Percentiles rank a stretch among this genome's conserved stretches.
These are phyloP conservation scores for Ginglymostoma cirratum DNA, from an alignment of 2,113 vertebrate species.

Conservation along the genomic window DNA sequence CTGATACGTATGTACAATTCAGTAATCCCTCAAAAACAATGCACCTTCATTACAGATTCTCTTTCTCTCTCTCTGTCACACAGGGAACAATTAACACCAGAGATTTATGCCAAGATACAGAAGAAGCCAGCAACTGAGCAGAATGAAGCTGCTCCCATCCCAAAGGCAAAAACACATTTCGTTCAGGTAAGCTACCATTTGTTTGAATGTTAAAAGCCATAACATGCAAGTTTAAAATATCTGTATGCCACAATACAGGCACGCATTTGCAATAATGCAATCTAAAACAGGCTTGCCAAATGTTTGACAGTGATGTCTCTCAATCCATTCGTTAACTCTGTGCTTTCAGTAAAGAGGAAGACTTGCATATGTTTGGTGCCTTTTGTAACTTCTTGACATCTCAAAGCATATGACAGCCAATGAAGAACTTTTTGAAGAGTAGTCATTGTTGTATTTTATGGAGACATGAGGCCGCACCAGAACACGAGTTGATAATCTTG, in stretches of 20 bases:
- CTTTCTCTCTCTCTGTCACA: background rate
- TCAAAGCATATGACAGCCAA: background rate
- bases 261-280: background rate
- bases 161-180: background rate
- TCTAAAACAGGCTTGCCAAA: background rate
- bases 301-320: background rate
- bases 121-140: background rate
- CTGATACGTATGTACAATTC: background rate
- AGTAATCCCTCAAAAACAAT: background rate
- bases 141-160: background rate
- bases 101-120: background rate
- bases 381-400: background rate
- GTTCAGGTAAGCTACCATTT: background rate
- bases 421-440: background rate
- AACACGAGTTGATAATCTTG: background rate
- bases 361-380: background rate
- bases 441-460: background rate
- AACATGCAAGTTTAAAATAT: background rate
- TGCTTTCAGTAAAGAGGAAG: background rate
- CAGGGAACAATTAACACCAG: background rate
- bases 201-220: background rate
- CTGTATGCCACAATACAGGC: too few species aligned
- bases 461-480: background rate
- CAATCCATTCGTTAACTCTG: background rate
- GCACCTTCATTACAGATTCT: background rate